Evolutionary conservation across 1,140 invertebrate species (phyloP).

Genomic region (Homarus americanus): DNA sequence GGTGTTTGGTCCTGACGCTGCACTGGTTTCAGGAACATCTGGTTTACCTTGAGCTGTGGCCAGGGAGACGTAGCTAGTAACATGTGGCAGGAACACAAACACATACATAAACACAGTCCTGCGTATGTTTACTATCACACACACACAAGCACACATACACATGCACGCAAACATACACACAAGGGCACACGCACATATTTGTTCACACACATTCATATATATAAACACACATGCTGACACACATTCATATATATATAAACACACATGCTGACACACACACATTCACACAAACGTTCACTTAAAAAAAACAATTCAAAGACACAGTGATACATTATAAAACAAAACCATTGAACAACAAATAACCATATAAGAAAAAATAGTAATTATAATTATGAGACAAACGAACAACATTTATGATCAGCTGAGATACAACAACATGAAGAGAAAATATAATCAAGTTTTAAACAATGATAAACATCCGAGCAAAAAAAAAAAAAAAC

Average conservation of each 20-base stretch:
- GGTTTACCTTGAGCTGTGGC: neutral
- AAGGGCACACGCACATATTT: neutral
- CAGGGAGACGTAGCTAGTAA: neutral
- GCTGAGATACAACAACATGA: too few relatives aligned
- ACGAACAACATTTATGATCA: too few relatives aligned
- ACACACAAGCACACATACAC: neutral
- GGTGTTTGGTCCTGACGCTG: neutral
- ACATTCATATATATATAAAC: neutral
- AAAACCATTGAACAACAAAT: too few relatives aligned
- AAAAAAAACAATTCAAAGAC: too few relatives aligned
- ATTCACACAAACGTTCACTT: too few relatives aligned
- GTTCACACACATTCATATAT: neutral
- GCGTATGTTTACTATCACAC: neutral
- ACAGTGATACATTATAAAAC: too few relatives aligned
- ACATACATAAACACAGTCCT: neutral
- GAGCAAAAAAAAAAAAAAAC: too few relatives aligned
- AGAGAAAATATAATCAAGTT: too few relatives aligned
- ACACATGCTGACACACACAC: too few relatives aligned
- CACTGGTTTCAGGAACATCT: neutral
- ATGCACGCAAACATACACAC: neutral
- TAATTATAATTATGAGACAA: too few relatives aligned
- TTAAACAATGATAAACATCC: too few relatives aligned
- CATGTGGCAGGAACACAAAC: neutral
- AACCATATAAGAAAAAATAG: too few relatives aligned
- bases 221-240: neutral